These are phyloP conservation scores for Mallotus villosus DNA, from an alignment of 2,797 vertebrate genomes.

Conservation along the genomic window DNA sequence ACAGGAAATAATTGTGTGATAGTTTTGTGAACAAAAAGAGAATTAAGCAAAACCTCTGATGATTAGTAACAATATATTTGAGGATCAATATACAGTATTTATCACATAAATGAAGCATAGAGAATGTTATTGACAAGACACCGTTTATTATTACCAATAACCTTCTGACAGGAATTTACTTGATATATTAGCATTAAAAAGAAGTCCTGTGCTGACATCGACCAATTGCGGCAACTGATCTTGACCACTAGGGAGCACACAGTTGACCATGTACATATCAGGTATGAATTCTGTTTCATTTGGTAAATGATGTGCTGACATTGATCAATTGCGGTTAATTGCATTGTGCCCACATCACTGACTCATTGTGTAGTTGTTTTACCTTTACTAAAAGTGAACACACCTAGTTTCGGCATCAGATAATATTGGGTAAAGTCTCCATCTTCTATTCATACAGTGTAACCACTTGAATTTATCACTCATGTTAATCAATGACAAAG, in stretches of 20 bases:
- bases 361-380: neutral
- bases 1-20: no score
- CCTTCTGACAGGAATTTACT: no score
- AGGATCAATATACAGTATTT: no score
- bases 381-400: neutral
- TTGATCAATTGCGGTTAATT: neutral
- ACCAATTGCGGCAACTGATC: neutral
- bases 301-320: neutral
- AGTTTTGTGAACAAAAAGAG: no score
- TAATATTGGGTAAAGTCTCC: no score
- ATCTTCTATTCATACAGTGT: neutral
- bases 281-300: neutral
- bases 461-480: neutral
- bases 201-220: neutral
- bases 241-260: constrained; percentile 9
- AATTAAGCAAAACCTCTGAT: no score
- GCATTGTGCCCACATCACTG: neutral
- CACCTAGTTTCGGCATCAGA: neutral
- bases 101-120: no score
- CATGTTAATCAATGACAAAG: neutral
- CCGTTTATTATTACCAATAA: no score
- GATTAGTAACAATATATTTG: no score
- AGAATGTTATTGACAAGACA: no score
- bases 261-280: neutral
- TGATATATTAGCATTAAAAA: no score